A percentile compares a stretch with the other conserved stretches of the same genome.
Conservation (phyloP, 2,888 invertebrate genomes). For the Ochropacha duplaris region DNA sequence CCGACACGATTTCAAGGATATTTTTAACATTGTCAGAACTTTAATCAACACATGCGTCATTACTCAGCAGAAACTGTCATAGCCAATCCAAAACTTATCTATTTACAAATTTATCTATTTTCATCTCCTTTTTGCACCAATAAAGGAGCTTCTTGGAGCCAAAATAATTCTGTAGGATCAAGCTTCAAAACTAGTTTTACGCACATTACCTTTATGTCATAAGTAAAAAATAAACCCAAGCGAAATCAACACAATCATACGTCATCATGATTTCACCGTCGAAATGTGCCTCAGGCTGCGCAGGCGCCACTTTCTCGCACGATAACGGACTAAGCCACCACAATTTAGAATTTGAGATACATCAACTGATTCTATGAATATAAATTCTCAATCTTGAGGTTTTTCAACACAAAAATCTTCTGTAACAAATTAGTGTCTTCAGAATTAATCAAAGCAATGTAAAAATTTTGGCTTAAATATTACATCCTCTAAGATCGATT, state of each 20-base stretch:
- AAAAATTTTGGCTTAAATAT: too few relatives aligned
- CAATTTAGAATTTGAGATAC: conserved; percentile 4
- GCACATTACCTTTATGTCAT: background rate
- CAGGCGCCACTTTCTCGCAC: conserved; percentile 41
- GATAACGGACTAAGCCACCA: background rate
- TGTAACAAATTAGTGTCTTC: too few relatives aligned
- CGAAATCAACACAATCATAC: background rate
- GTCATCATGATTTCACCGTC: conserved; percentile 39
- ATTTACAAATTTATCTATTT: background rate
- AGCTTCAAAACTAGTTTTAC: background rate
- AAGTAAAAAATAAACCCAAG: background rate
- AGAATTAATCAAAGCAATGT: too few relatives aligned
- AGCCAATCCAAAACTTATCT: background rate
- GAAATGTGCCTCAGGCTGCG: conserved; percentile 32
- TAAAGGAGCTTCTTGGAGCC: too few relatives aligned
- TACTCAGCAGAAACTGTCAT: background rate
- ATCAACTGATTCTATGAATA: background rate
- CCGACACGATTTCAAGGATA: background rate
- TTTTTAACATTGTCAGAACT: background rate
- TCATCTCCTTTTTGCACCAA: background rate
- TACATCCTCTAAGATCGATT: too few relatives aligned
- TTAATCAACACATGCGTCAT: background rate
- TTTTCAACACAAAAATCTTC: background rate
- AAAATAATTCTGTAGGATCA: too few relatives aligned
- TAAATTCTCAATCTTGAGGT: background rate